A percentile compares a stretch with the other conserved stretches of the same genome.
Evolutionary conservation across 2,888 invertebrate genomes (phyloP).

Genomic region (Brenthis ino): DNA sequence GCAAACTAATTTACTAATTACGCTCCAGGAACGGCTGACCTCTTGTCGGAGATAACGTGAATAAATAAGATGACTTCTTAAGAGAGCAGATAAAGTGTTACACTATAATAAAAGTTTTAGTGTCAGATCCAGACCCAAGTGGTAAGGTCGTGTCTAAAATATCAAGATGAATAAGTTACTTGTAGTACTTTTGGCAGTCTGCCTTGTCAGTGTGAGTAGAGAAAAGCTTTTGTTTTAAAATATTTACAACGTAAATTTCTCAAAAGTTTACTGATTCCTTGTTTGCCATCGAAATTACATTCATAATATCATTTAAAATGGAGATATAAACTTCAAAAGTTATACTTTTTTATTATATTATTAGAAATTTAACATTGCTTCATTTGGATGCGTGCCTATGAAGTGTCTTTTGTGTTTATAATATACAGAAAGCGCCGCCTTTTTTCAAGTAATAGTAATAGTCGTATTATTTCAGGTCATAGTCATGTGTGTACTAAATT

Average conservation of each 20-base stretch:
- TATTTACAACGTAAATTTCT: neutral
- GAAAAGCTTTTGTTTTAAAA: conserved; percentile 13
- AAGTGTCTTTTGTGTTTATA: too few species aligned
- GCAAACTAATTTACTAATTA: conserved; percentile 54
- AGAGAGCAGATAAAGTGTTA: conserved; percentile 48
- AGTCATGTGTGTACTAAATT: too few species aligned
- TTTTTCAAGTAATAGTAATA: too few species aligned
- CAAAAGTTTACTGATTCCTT: neutral
- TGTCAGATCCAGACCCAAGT: conserved; percentile 43
- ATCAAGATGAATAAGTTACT: conserved; percentile 64
- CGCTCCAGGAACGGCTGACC: conserved; percentile 47
- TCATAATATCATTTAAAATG: too few species aligned
- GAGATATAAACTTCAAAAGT: too few species aligned
- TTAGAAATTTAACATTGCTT: too few species aligned
- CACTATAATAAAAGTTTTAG: conserved; percentile 43
- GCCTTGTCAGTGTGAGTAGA: conserved; percentile 63
- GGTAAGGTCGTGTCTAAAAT: conserved; percentile 46
- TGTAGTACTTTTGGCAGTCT: conserved; percentile 60
- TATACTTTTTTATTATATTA: too few species aligned
- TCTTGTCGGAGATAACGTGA: conserved; percentile 52
- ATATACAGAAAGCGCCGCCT: too few species aligned
- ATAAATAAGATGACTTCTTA: conserved; percentile 40
- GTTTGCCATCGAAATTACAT: too few species aligned
- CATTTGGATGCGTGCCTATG: too few species aligned
- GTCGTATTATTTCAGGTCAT: too few species aligned